Base-by-base conservation (phyloP, 2,113 vertebrate species). In the Casuarius casuarius region DNA sequence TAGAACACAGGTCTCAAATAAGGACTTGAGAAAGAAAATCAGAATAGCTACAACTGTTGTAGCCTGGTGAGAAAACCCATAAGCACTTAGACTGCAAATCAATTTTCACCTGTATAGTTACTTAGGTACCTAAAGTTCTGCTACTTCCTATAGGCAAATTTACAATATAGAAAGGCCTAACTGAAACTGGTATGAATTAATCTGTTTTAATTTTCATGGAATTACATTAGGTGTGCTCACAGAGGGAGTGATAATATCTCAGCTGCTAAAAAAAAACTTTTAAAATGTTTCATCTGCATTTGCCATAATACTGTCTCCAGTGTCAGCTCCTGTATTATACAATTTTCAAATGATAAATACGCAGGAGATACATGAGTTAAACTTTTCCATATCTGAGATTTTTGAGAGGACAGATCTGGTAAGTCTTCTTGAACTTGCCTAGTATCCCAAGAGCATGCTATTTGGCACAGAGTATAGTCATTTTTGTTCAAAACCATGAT, bases 401-500 rank as follows among this genome's bases (percentile, higher is more conserved):
- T 84, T 78, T 67, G 54, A 83, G 16, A 65, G 13, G 18, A 73
- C 0, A 58, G 0, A 72, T 72, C 29, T 3, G 7, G 8, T 18
- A 2, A 3, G 61, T 74, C 8, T 18, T 89, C 87, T 66, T 56
- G 33, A 74, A 33, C 15, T 63, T 82, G 67, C 14, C 9, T 49
- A 4, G 12, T 9, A 5, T 14, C 33, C 9, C 5, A 75, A 73
- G 54, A 81, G 3, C 25, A 35, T 26, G 42, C 29, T 29, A 17
- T 58, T 35, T 52, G 21, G 14, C 26, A 33, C 35, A 26, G 26
- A 44, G 6, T 48, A 19, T 10, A 58, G 56, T 33, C 29, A 33
- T 9, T 84, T 78, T 46, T 68, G 17, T 65, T 14, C n/a, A n/a
- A 52, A 68, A 21, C 12, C 0, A 0, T n/a, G 13, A 7, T 6